Conservation (phyloP, 2,888 invertebrate genomes). For the Temnothorax rugatulus region DNA sequence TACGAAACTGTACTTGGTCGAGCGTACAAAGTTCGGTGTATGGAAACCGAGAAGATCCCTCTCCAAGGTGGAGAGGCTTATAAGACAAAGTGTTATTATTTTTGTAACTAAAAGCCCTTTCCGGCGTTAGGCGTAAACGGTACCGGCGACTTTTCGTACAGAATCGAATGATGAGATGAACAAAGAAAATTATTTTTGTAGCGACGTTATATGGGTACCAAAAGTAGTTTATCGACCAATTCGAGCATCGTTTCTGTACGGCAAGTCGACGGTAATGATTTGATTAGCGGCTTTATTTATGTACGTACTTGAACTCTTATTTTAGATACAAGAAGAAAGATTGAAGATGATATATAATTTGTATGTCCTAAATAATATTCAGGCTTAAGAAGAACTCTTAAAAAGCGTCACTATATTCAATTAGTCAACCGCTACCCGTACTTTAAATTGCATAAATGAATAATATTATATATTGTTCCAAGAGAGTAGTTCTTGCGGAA, state of each 20-base stretch:
- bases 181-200: conserved; percentile 50
- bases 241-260: conserved; percentile 34
- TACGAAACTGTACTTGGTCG: neutral
- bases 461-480: conserved; percentile 21
- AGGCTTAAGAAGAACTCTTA: neutral
- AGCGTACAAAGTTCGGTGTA: conserved; percentile 5
- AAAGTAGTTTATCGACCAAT: conserved; percentile 40
- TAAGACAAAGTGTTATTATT: conserved; percentile 41
- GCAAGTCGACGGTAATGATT: conserved; percentile 7
- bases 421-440: conserved; percentile 13
- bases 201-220: conserved; percentile 39
- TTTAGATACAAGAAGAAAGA: conserved; percentile 14
- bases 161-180: conserved; percentile 20
- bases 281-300: conserved; percentile 28
- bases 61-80: conserved; percentile 21
- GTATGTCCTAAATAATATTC: neutral
- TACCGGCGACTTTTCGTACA: conserved; percentile 27
- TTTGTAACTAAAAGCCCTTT: conserved; percentile 34
- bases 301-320: conserved; percentile 10
- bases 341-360: conserved; percentile 29
- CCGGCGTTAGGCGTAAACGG: neutral
- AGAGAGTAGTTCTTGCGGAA: conserved; percentile 14
- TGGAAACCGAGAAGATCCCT: neutral
- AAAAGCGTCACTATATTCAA: conserved; percentile 13
- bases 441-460: conserved; percentile 28